Base-by-base conservation (phyloP, 2,113 vertebrate genomes). In the Salvator merianae region DNA sequence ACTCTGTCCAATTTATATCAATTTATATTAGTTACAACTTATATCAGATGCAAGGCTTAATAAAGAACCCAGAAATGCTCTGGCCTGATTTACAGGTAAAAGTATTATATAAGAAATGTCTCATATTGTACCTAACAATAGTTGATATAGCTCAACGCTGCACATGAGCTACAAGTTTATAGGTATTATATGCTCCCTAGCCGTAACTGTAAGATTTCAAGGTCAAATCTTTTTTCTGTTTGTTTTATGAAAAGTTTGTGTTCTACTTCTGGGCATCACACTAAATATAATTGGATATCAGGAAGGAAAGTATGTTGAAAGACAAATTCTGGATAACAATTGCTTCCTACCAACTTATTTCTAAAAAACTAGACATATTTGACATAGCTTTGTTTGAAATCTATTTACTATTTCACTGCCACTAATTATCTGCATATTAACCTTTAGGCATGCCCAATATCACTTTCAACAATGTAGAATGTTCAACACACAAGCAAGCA, bases 381-480 rank as follows among this genome's bases (percentile, higher is more conserved):
- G 10, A 16, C 5, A 83, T 50, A 53, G 32, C 2, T 76, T 83
- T 26, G 32, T 36, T 10, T 28, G 2, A 28, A 36, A 40, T 30
- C 74, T 20, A 20, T 10, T 72, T 53, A 5, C 34, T 24, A n/a
- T 72, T 72, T 62, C 71, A 55, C 59, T 16, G 62, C 7, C 1
- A 68, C 2, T 12, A 12, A 28, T 75, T 18, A 50, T 81, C 62
- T 38, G 36, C 3, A 87, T 76, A n/a, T 82, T 69, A 18, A 86
- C 10, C 32, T 82, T 84, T 85, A 86, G 84, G 32, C 14, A 6
- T 7, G 82, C 0, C 47, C 84, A 87, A 68, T 55, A 86, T 14
- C 26, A 47, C 32, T 43, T 79, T 16, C 5, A 84, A 85, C 86
- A 78, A 83, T 62, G 85, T 32, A 83, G 5, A 36, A 82, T 24